A percentile compares a stretch with the other conserved stretches of the same genome.
These are phyloP conservation scores for Arbacia lixula DNA, from an alignment of 53 echinoderm and acorn worm species.

Conservation along the genomic window DNA sequence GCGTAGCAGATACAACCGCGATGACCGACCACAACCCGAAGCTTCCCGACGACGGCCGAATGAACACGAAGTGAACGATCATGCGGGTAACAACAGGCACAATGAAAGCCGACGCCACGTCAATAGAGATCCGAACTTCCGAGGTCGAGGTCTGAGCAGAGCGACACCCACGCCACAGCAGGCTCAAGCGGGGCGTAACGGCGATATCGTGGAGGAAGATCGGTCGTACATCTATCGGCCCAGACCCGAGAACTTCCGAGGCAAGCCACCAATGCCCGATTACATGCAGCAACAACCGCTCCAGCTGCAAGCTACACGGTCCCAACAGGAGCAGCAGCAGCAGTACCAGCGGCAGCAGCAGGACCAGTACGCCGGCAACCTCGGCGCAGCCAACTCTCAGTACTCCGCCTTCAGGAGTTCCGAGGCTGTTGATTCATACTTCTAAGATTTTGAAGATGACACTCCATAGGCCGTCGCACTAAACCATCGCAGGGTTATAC, in stretches of 20 bases:
- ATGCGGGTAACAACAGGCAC: not conserved
- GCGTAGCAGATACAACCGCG: too few relatives aligned
- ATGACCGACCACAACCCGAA: too few relatives aligned
- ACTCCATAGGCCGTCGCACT: too few relatives aligned
- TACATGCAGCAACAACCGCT: slow-evolving; percentile 30
- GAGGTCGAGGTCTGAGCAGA: not conserved
- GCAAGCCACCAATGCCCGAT: slow-evolving; percentile 19
- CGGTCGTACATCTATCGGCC: slow-evolving; percentile 49
- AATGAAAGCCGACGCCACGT: slow-evolving; percentile 8
- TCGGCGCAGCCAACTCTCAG: not conserved
- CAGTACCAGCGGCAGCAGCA: too few relatives aligned
- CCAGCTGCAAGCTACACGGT: not conserved
- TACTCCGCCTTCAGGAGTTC: not conserved
- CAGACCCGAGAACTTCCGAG: slow-evolving; percentile 47
- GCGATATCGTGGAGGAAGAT: not conserved
- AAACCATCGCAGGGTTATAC: too few relatives aligned
- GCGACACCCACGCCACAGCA: not conserved
- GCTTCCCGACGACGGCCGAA: slow-evolving; percentile 20
- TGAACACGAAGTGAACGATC: not conserved
- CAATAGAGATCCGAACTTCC: not conserved
- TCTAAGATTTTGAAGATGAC: too few relatives aligned
- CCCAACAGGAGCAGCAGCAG: too few relatives aligned
- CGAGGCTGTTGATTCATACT: slow-evolving; percentile 4
- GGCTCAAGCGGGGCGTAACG: too few relatives aligned
- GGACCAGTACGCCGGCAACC: too few relatives aligned